Evolutionary conservation across 2,113 vertebrate species (phyloP), one percentile per base, ranked within the genome.

Genomic region (Sorex fumeus): DNA sequence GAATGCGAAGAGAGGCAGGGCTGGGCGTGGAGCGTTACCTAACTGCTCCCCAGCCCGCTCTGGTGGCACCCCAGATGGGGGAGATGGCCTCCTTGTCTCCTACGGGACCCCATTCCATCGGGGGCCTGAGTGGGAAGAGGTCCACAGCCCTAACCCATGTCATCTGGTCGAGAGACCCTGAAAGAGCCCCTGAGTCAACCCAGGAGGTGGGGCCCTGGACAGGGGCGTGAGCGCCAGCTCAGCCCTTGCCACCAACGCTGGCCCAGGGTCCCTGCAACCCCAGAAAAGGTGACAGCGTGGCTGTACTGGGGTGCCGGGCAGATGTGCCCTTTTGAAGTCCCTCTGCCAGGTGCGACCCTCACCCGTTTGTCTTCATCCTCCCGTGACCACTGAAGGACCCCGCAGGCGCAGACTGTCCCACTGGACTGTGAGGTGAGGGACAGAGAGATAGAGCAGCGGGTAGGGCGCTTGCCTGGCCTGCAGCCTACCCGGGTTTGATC

Each of bases 1-100:
- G 95, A 96, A 95, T 96, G 92, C 90, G 50, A 93, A 95, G 84
- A 69, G 86, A 74, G 75, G 75, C 1, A 23, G 71, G 64, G 11
- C 36, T 30, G 36, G 36, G 87, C 34, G 71, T 88, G 53, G 71
- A 77, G 50, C 67, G 69, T 96, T 96, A 96, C 60, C 89, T 88
- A 95, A 94, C 80, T 36, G 75, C 9, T 67, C 66, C 79, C n/a
- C 36, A 81, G 34, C 16, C 32, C 7, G 32, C 2, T 1, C 2
- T 4, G 28, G 57, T 30, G 82, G 69, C 0, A 13, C 69, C 40
- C 64, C 70, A 79, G 40, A 50, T 0, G 0, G 27, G 32, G 34
- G 32, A 84, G 84, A 43, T 23, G n/a, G 64, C 25, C 66, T 18
- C 27, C 53, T 27, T 36, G 32, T 57, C 74, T 81, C 30, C 53